Percentiles rank a stretch among this genome's conserved stretches.
phyloP scores from a whole-genome alignment of 2,113 vertebrate species.

The Pelecanus crispus region DNA sequence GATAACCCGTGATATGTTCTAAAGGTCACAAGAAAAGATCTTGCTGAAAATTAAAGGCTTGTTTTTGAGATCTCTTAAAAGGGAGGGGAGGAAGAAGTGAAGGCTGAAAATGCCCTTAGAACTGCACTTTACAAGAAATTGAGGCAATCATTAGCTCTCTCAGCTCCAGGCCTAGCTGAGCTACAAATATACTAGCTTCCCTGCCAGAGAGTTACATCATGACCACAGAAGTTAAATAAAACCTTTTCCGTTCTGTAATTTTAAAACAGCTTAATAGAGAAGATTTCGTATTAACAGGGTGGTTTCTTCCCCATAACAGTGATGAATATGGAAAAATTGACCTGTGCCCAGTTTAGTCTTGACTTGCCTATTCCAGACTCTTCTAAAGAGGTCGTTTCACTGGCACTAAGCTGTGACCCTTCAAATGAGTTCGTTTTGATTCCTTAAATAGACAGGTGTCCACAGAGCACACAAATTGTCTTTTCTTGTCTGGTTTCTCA shows the following conservation, averaged over 20 bases:
- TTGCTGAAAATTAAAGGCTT: not conserved
- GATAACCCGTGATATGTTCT: not conserved
- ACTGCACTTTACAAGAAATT: not conserved
- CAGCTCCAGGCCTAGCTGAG: not conserved
- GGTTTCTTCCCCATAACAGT: not conserved
- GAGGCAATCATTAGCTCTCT: conserved; percentile 3
- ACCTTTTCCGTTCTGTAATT: conserved; percentile 16
- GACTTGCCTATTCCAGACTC: not conserved
- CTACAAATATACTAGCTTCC: not conserved
- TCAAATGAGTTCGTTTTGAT: not conserved
- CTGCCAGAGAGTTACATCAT: not conserved
- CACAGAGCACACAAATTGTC: not conserved
- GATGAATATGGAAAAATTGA: conserved; percentile 18
- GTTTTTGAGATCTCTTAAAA: not conserved
- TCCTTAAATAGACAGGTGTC: conserved; percentile 1
- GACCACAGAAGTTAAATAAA: not conserved
- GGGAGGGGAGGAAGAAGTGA: not conserved
- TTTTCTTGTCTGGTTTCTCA: not conserved
- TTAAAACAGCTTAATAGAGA: not conserved
- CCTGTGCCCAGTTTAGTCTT: conserved; percentile 19
- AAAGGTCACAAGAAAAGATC: not conserved
- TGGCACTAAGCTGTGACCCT: not conserved
- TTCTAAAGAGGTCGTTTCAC: not conserved
- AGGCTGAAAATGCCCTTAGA: not conserved
- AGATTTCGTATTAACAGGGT: conserved; percentile 36